A percentile compares a stretch with the other conserved stretches of the same genome.
phyloP scores from a whole-genome alignment of 2,113 vertebrate genomes.

The Epinephelus cyanopodus region DNA sequence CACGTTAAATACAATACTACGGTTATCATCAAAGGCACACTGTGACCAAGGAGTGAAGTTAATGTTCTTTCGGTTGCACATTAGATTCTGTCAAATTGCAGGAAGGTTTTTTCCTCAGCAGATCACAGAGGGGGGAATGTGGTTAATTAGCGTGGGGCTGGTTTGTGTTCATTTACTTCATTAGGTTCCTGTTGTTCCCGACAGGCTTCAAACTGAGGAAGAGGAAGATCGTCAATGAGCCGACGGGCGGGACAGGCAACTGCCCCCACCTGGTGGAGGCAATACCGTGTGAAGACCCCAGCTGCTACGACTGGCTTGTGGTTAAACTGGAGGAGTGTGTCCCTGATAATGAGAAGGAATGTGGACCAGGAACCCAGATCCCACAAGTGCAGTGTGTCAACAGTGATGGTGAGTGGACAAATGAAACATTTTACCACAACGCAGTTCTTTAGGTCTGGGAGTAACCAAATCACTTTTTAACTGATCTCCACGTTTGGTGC shows the following conservation, averaged over 20 bases:
- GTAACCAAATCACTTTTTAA: too few relatives aligned
- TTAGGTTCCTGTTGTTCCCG: conserved; percentile 20
- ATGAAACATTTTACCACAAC: neutral
- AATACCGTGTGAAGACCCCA: conserved; percentile 96
- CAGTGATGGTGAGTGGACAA: conserved; percentile 89
- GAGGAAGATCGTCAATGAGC: conserved; percentile 90
- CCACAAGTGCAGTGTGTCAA: conserved; percentile 93
- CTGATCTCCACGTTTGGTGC: too few relatives aligned
- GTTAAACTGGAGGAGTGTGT: conserved; percentile 90
- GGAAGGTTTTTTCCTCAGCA: neutral
- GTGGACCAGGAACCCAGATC: conserved; percentile 92
- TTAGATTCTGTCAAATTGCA: conserved; percentile 2
- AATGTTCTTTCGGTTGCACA: conserved; percentile 23
- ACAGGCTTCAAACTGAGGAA: conserved; percentile 97
- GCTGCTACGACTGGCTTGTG: conserved; percentile 95
- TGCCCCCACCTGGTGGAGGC: conserved; percentile 96
- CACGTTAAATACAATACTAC: conserved; percentile 42
- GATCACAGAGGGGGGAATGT: neutral
- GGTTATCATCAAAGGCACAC: conserved; percentile 44
- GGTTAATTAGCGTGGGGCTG: conserved; percentile 8
- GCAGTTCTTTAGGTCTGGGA: neutral
- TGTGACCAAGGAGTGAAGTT: conserved; percentile 31
- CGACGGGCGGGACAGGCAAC: conserved; percentile 89
- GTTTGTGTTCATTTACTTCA: conserved; percentile 21
- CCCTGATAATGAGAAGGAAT: conserved; percentile 91